A percentile compares a stretch with the other conserved stretches of the same genome.
Evolutionary conservation across 2,113 vertebrate species (phyloP).

Genomic region (Lepidothrix coronata): DNA sequence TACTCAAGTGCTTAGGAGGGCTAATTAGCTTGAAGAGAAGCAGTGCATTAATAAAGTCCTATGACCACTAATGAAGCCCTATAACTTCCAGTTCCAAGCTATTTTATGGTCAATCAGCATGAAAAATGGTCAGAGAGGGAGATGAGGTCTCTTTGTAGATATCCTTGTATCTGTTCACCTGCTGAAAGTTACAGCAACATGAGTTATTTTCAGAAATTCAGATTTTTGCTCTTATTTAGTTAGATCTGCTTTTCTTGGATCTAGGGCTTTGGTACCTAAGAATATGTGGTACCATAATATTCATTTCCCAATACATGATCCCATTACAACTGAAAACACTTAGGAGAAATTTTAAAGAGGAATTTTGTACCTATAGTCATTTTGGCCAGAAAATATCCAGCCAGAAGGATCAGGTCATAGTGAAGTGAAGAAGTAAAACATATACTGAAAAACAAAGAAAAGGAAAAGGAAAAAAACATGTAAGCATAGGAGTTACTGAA

Average conservation of each 20-base stretch:
- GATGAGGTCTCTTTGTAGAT: neutral
- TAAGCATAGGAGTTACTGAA: neutral
- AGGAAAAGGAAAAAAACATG: neutral
- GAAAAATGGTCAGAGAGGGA: neutral
- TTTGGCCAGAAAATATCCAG: neutral
- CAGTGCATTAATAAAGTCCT: neutral
- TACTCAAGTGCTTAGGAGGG: neutral
- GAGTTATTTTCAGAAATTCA: neutral
- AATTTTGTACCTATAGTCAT: neutral
- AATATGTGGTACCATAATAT: fast-evolving
- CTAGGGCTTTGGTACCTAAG: neutral
- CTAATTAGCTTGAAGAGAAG: neutral
- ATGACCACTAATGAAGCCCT: neutral
- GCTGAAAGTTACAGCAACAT: neutral
- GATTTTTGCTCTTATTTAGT: neutral
- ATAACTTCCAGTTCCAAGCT: neutral
- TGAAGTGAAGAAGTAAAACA: neutral
- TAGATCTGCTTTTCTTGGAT: neutral
- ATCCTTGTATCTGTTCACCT: neutral
- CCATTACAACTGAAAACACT: neutral
- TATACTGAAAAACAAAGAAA: neutral
- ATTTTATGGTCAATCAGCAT: neutral
- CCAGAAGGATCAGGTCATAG: neutral
- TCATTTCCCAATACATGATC: neutral
- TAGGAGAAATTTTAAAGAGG: neutral